Evolutionary conservation across 2,113 vertebrate genomes (phyloP).

Genomic region (Sula dactylatra): DNA sequence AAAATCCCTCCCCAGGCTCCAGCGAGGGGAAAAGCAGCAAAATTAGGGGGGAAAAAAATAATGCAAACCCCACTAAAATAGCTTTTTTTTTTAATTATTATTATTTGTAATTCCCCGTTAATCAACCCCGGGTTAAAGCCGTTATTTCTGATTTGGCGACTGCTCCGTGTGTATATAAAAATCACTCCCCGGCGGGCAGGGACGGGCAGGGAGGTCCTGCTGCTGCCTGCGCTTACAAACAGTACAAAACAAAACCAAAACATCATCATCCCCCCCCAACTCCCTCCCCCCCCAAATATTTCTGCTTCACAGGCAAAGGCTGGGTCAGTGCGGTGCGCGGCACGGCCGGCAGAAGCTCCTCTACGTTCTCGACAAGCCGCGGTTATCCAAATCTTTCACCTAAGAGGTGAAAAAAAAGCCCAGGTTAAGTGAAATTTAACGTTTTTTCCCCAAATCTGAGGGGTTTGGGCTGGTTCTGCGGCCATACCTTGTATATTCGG

Average conservation of each 20-base stretch:
- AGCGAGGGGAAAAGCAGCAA: background rate
- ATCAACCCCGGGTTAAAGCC: constrained; percentile 71
- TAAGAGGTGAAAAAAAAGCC: constrained; percentile 11
- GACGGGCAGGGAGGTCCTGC: background rate
- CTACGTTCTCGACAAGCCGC: constrained; percentile 95
- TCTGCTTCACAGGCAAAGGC: constrained; percentile 76
- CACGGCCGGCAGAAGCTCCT: background rate
- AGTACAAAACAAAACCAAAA: constrained; percentile 75
- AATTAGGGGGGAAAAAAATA: no score
- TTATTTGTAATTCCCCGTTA: constrained; percentile 56
- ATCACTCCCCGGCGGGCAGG: constrained; percentile 52
- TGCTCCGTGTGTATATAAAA: constrained; percentile 75
- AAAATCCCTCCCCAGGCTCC: background rate
- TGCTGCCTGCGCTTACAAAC: constrained; percentile 70
- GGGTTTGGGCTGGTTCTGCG: fast-evolving
- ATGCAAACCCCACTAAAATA: no score
- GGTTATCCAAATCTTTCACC: constrained; percentile 98
- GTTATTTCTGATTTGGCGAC: constrained; percentile 70
- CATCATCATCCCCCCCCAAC: no score
- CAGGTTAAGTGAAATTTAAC: fast-evolving
- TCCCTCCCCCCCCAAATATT: background rate
- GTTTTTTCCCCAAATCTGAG: fast-evolving
- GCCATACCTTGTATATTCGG: constrained; percentile 95
- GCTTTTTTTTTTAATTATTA: background rate
- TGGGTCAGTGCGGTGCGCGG: constrained; percentile 79